A percentile compares a stretch with the other conserved stretches of the same genome.
Conservation (phyloP, 2,888 invertebrate species). For the Eristalis arbustorum region DNA sequence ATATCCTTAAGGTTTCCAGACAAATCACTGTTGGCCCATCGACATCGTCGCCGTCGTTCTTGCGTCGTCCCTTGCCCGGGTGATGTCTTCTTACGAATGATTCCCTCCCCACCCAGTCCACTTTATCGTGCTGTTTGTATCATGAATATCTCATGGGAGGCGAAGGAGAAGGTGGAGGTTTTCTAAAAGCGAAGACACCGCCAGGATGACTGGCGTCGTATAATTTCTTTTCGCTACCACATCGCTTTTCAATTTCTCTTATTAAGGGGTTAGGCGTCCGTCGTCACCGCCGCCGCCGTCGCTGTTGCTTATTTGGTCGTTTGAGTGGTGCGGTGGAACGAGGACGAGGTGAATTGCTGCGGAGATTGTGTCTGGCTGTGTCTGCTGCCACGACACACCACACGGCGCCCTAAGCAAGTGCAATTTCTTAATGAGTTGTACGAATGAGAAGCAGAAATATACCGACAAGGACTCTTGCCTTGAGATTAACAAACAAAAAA, state of each 20-base stretch:
- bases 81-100: constrained; percentile 25
- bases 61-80: constrained; percentile 1
- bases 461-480: constrained; percentile 29
- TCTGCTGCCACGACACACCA: not conserved
- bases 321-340: constrained; percentile 10
- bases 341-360: constrained; percentile 50
- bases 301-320: not conserved
- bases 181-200: constrained; percentile 42
- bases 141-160: constrained; percentile 9
- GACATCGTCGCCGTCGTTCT: not conserved
- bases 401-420: not conserved
- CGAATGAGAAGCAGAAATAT: constrained; percentile 33
- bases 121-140: not conserved
- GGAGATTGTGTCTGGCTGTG: constrained; percentile 24
- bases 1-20: constrained; percentile 47
- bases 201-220: constrained; percentile 69
- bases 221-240: constrained; percentile 56
- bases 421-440: constrained; percentile 62
- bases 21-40: constrained; percentile 49
- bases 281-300: too few species aligned
- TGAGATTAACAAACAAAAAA: not conserved
- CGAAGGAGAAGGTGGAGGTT: not conserved
- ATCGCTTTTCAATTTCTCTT: constrained; percentile 60
- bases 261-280: constrained; percentile 31
- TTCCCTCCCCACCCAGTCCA: not conserved